phyloP scores from a whole-genome alignment of 2,888 invertebrate species.

The Nezara viridula region DNA sequence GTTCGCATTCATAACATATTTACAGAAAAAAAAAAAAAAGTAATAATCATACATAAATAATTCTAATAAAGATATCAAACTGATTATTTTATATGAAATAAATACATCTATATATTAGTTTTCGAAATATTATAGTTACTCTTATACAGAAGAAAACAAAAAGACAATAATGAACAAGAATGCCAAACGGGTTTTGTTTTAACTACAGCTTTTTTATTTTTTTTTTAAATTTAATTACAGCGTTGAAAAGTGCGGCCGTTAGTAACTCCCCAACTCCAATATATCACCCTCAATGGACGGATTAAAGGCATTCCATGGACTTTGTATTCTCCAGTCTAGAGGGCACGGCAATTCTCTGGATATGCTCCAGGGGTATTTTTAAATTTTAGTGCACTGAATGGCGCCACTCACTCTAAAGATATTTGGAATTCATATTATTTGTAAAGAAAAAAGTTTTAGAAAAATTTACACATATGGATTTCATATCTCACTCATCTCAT shows the following conservation, averaged over 20 bases:
- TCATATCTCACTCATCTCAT: too few species aligned
- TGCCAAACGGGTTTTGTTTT: not conserved
- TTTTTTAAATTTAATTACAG: conserved; percentile 27
- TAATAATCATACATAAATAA: too few species aligned
- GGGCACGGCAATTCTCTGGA: not conserved
- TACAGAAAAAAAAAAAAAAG: too few species aligned
- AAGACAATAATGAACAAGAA: not conserved
- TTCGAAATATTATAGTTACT: too few species aligned
- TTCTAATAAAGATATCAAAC: too few species aligned
- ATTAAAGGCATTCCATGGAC: conserved; percentile 50
- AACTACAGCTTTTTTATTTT: not conserved
- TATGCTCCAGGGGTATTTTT: conserved; percentile 37
- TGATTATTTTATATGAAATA: too few species aligned
- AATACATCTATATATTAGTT: too few species aligned
- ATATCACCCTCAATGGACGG: conserved; percentile 43
- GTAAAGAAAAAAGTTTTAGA: not conserved
- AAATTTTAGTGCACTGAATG: conserved; percentile 9
- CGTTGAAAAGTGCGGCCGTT: conserved; percentile 39
- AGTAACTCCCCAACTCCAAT: conserved; percentile 43
- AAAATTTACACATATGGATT: too few species aligned
- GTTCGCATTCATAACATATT: too few species aligned
- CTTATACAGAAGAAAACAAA: not conserved
- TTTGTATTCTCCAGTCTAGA: conserved; percentile 10
- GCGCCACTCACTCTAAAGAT: not conserved
- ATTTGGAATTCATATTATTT: not conserved